A percentile compares a stretch with the other conserved stretches of the same genome.
Evolutionary conservation across 2,797 vertebrate genomes (phyloP).

Genomic region (Pipistrellus nathusii): DNA sequence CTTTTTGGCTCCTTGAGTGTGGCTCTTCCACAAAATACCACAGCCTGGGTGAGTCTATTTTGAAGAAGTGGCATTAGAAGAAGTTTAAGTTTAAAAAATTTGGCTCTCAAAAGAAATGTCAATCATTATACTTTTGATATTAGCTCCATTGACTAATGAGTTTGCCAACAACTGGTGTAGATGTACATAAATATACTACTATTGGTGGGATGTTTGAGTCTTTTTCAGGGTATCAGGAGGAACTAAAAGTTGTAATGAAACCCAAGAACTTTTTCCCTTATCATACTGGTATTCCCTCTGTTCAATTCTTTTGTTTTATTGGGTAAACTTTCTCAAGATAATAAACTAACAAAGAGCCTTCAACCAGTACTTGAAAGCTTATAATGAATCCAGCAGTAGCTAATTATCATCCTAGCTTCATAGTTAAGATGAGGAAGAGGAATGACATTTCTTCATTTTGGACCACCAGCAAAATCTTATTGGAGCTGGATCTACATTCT

Average conservation of each 20-base stretch:
- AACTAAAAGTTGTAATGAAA: background rate
- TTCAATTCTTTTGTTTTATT: background rate
- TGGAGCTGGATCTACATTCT: background rate
- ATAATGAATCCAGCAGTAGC: background rate
- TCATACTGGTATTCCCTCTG: background rate
- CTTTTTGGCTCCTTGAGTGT: too few relatives aligned
- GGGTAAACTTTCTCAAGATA: constrained; percentile 1
- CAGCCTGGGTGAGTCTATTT: too few relatives aligned
- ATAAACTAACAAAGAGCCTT: constrained; percentile 29
- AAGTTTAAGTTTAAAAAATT: too few relatives aligned
- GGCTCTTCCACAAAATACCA: too few relatives aligned
- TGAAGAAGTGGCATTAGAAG: too few relatives aligned
- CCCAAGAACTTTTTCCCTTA: background rate
- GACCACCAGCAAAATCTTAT: background rate
- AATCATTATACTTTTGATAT: too few relatives aligned
- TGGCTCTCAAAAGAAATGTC: too few relatives aligned
- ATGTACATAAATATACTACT: background rate
- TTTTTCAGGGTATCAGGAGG: background rate
- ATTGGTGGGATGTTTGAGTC: background rate
- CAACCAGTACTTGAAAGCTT: background rate
- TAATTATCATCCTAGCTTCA: constrained; percentile 15
- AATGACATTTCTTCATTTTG: background rate
- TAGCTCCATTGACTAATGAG: too few relatives aligned
- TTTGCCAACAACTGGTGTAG: too few relatives aligned
- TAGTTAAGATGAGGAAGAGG: background rate